phyloP scores from a whole-genome alignment of 1,140 invertebrate species.

The Cherax quadricarinatus region DNA sequence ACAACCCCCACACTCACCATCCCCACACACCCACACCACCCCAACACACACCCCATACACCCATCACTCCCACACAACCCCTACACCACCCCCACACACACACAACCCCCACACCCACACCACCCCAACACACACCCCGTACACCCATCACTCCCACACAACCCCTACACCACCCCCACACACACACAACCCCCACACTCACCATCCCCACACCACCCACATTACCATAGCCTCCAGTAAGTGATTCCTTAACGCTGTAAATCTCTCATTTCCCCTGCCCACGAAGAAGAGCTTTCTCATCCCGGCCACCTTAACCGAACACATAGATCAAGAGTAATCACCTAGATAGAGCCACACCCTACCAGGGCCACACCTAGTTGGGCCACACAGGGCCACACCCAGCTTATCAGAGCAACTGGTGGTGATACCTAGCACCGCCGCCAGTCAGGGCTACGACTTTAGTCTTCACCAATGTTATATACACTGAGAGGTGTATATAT shows the following conservation, averaged over 20 bases:
- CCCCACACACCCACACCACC: not conserved
- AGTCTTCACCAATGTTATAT: too few species aligned
- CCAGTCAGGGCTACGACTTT: too few species aligned
- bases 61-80: not conserved
- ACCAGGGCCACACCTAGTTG: not conserved
- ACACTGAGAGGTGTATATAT: too few species aligned
- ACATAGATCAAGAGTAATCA: slow-evolving; percentile 50
- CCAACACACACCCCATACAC: not conserved
- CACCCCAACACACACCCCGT: not conserved
- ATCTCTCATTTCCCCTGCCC: not conserved
- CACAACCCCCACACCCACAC: not conserved
- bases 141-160: not conserved
- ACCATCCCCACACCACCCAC: not conserved
- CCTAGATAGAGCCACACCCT: slow-evolving; percentile 24
- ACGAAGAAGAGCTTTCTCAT: slow-evolving; percentile 23
- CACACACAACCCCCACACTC: not conserved
- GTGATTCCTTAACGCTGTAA: not conserved
- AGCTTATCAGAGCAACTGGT: slow-evolving; percentile 12
- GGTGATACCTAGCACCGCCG: too few species aligned
- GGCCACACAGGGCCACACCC: slow-evolving; percentile 2
- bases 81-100: too few species aligned
- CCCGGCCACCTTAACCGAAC: not conserved
- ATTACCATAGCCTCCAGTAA: not conserved
- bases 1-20: not conserved
- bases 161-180: not conserved